Evolutionary conservation across 2,113 vertebrate species (phyloP).

Genomic region (Gobius niger): DNA sequence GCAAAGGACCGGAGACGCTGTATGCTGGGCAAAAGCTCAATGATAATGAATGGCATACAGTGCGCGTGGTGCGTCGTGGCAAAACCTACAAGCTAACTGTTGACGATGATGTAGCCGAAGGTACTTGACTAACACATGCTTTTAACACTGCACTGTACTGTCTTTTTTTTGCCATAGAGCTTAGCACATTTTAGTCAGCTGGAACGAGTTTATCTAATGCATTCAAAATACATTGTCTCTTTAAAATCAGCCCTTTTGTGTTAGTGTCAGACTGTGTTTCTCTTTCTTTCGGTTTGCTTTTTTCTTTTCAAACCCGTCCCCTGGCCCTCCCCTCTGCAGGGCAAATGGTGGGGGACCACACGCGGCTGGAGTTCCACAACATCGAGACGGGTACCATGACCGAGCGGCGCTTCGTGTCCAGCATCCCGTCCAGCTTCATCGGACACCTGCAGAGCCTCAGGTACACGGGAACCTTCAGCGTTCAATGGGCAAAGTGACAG

Average conservation of each 20-base stretch:
- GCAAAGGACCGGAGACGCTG: constrained; percentile 98
- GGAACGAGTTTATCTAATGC: constrained; percentile 54
- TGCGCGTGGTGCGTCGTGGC: constrained; percentile 94
- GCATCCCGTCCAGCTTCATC: constrained; percentile 96
- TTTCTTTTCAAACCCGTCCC: constrained; percentile 74
- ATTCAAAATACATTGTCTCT: constrained; percentile 63
- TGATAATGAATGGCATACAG: constrained; percentile 99
- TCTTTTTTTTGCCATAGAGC: constrained; percentile 27
- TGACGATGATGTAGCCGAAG: constrained; percentile 97
- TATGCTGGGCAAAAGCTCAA: constrained; percentile 99
- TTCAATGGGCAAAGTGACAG: not conserved
- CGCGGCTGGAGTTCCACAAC: constrained; percentile 98
- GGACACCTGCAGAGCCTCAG: constrained; percentile 95
- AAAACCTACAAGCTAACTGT: constrained; percentile 96
- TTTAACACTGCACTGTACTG: constrained; percentile 52
- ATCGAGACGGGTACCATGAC: constrained; percentile 98
- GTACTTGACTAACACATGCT: constrained; percentile 76
- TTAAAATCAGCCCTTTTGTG: constrained; percentile 74
- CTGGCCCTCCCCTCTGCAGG: constrained; percentile 81
- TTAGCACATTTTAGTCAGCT: constrained; percentile 20
- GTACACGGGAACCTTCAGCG: constrained; percentile 29
- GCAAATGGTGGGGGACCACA: constrained; percentile 97
- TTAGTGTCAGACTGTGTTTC: constrained; percentile 76
- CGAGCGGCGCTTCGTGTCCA: constrained; percentile 91
- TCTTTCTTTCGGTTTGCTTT: constrained; percentile 69